phyloP scores from a whole-genome alignment of 2,113 vertebrate species.

The Channa maculata region DNA sequence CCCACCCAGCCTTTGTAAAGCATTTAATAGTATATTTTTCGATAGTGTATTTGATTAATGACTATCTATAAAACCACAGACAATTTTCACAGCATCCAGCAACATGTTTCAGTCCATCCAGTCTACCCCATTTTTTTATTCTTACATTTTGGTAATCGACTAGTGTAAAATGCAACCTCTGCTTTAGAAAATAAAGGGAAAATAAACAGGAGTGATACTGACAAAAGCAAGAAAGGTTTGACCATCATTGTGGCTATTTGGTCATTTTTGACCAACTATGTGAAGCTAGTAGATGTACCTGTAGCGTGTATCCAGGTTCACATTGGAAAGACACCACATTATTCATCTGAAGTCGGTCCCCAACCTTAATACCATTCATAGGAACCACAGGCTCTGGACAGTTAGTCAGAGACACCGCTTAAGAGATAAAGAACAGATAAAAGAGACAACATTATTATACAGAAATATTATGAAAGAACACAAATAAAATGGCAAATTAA shows the following conservation, averaged over 20 bases:
- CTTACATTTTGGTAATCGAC: constrained; percentile 15
- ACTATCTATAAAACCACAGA: too few relatives aligned
- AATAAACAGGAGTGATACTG: neutral
- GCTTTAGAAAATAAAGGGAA: neutral
- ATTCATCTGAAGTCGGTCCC: constrained; percentile 95
- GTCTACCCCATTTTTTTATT: neutral
- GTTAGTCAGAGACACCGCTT: constrained; percentile 95
- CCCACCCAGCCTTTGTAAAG: neutral
- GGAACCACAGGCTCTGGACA: constrained; percentile 94
- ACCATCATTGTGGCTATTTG: neutral
- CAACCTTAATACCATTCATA: constrained; percentile 91
- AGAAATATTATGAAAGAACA: neutral
- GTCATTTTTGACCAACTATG: neutral
- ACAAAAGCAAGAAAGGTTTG: neutral
- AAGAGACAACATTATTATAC: neutral
- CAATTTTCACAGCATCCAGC: too few relatives aligned
- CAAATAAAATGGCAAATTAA: neutral
- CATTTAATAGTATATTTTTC: too few relatives aligned
- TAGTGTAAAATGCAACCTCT: neutral
- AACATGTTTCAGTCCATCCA: neutral
- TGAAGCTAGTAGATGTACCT: constrained; percentile 82
- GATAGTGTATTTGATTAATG: neutral
- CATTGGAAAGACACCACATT: constrained; percentile 98
- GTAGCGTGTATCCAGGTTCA: constrained; percentile 94
- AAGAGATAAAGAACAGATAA: neutral